Percentiles rank a stretch among this genome's conserved stretches.
Evolutionary conservation across 64 coral and sea anemone species (phyloP).

Genomic region (Montipora efflorescens): DNA sequence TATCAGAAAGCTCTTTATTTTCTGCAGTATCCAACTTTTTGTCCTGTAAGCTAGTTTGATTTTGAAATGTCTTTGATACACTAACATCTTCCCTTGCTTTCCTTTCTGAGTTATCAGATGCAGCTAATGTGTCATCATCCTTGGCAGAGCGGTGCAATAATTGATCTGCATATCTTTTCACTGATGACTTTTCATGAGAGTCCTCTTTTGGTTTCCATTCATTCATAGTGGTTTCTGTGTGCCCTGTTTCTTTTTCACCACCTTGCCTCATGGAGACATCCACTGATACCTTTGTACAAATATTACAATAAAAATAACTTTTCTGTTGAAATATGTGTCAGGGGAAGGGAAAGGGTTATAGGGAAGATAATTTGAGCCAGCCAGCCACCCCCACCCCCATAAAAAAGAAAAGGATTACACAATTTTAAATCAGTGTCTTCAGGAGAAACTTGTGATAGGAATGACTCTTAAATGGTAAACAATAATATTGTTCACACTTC

Average conservation of each 20-base stretch:
- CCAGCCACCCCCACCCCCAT: no score
- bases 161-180: not conserved
- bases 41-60: conserved; percentile 20
- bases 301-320: not conserved
- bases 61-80: not conserved
- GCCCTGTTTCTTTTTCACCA: not conserved
- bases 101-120: not conserved
- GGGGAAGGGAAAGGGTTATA: no score
- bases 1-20: not conserved
- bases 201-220: not conserved
- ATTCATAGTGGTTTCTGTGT: not conserved
- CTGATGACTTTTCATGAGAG: not conserved
- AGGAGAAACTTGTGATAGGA: no score
- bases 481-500: no score
- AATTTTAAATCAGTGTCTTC: no score
- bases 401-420: no score
- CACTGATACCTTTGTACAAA: conserved; percentile 3
- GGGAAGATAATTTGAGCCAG: no score
- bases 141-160: not conserved
- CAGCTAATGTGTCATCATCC: not conserved
- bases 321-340: not conserved
- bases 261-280: not conserved
- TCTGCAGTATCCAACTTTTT: not conserved
- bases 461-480: no score
- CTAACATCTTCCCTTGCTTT: not conserved